Evolutionary conservation across 2,797 vertebrate species (phyloP).

Genomic region (Neoniphon sammara): DNA sequence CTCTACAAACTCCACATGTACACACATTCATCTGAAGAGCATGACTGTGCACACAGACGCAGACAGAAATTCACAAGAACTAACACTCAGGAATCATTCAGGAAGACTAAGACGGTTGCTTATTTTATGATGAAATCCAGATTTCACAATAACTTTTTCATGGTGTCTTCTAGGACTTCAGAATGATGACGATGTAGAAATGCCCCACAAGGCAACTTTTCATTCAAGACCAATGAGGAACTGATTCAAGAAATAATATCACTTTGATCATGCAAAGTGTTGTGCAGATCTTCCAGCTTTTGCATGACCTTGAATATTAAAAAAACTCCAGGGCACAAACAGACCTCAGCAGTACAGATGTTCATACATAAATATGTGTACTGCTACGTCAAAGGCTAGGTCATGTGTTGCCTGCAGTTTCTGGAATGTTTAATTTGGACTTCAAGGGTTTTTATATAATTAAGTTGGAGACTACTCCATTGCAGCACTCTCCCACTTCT

Average conservation of each 20-base stretch:
- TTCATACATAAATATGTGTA: constrained; percentile 79
- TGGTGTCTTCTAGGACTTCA: constrained; percentile 1
- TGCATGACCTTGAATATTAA: constrained; percentile 66
- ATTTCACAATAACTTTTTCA: constrained; percentile 54
- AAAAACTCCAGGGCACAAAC: constrained; percentile 59
- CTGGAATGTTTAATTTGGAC: constrained; percentile 35
- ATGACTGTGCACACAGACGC: not conserved
- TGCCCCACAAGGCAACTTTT: constrained; percentile 25
- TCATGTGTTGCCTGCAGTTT: constrained; percentile 48
- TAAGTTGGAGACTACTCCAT: constrained; percentile 24
- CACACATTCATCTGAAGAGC: constrained; percentile 9
- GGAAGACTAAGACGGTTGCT: constrained; percentile 11
- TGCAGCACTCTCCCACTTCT: not conserved
- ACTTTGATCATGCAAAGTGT: constrained; percentile 51
- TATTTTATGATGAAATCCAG: constrained; percentile 43
- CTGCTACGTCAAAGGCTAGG: constrained; percentile 63
- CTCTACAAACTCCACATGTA: constrained; percentile 6
- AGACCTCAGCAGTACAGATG: constrained; percentile 73
- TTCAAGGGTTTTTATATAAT: constrained; percentile 10
- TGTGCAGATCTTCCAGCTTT: constrained; percentile 31
- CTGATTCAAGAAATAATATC: constrained; percentile 10
- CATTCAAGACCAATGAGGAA: constrained; percentile 25
- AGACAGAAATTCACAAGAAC: not conserved
- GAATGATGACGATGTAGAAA: constrained; percentile 14
- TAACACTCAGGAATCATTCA: not conserved